Percentiles rank a stretch among this genome's conserved stretches.
phyloP scores from a whole-genome alignment of 1,140 invertebrate genomes.

The Trichonephila inaurata region DNA sequence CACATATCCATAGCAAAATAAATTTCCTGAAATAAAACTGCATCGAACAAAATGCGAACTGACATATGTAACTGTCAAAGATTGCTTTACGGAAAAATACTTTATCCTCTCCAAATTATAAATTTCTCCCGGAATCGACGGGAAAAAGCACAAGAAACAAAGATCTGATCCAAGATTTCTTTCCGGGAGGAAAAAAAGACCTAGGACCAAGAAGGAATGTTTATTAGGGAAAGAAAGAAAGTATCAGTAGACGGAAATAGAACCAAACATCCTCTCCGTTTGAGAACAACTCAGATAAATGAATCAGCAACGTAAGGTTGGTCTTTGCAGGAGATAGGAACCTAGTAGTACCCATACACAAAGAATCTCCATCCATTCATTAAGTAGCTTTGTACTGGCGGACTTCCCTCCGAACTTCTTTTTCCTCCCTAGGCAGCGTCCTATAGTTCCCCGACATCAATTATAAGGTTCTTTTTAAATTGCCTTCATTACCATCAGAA shows the following conservation, averaged over 20 bases:
- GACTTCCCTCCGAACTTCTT: not conserved
- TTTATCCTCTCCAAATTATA: slow-evolving; percentile 24
- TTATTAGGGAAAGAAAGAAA: slow-evolving; percentile 32
- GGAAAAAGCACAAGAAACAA: slow-evolving; percentile 27
- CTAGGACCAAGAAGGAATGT: slow-evolving; percentile 26
- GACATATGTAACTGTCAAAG: slow-evolving; percentile 42
- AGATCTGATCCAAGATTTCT: slow-evolving; percentile 22
- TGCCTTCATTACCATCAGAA: slow-evolving; percentile 58
- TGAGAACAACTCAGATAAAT: slow-evolving; percentile 56
- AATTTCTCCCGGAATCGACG: slow-evolving; percentile 33
- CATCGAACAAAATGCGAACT: not conserved
- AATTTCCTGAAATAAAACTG: not conserved
- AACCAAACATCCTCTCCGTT: slow-evolving; percentile 48
- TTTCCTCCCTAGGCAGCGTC: not conserved
- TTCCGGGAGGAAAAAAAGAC: not conserved
- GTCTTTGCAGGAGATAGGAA: not conserved
- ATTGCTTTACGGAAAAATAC: slow-evolving; percentile 14
- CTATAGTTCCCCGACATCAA: slow-evolving; percentile 49
- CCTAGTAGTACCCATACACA: slow-evolving; percentile 5
- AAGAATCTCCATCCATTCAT: slow-evolving; percentile 37
- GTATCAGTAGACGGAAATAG: slow-evolving; percentile 11
- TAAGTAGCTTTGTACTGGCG: slow-evolving; percentile 13
- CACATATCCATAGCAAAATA: not conserved
- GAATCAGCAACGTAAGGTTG: not conserved
- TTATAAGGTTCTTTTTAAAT: slow-evolving; percentile 53